Conservation (phyloP, 2,888 invertebrate species). For the Sepioteuthis lessoniana region DNA sequence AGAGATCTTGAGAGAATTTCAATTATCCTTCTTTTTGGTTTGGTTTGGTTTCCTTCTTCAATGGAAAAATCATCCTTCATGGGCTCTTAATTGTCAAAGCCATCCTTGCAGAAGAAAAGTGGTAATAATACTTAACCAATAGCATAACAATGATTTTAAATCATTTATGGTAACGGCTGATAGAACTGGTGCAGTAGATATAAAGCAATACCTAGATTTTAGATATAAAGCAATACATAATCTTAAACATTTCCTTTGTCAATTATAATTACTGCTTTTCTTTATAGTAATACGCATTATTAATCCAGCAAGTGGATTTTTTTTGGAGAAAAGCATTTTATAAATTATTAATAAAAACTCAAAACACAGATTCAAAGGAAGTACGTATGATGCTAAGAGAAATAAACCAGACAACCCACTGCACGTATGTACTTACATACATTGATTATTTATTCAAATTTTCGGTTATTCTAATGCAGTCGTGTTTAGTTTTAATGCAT, state of each 20-base stretch:
- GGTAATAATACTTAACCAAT: no score
- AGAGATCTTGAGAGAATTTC: no score
- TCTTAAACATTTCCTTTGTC: not conserved
- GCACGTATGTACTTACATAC: not conserved
- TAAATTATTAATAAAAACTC: not conserved
- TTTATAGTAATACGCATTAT: not conserved
- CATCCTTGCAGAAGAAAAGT: no score
- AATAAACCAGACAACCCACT: not conserved
- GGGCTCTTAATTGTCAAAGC: no score
- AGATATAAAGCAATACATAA: not conserved
- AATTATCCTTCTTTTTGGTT: no score
- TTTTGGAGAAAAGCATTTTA: not conserved
- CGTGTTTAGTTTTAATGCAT: slow-evolving; percentile 2
- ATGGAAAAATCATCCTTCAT: no score
- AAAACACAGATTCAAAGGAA: not conserved
- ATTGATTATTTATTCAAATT: not conserved
- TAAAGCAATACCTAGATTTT: not conserved
- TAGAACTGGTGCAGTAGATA: not conserved
- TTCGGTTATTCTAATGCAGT: not conserved
- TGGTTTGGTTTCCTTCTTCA: no score
- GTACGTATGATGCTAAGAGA: not conserved
- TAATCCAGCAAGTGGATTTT: slow-evolving; percentile 4
- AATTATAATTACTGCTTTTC: not conserved
- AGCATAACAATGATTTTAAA: no score
- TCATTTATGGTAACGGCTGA: no score